These are phyloP conservation scores for Metallyticus violacea DNA, from an alignment of 2,888 invertebrate species.

Conservation along the genomic window DNA sequence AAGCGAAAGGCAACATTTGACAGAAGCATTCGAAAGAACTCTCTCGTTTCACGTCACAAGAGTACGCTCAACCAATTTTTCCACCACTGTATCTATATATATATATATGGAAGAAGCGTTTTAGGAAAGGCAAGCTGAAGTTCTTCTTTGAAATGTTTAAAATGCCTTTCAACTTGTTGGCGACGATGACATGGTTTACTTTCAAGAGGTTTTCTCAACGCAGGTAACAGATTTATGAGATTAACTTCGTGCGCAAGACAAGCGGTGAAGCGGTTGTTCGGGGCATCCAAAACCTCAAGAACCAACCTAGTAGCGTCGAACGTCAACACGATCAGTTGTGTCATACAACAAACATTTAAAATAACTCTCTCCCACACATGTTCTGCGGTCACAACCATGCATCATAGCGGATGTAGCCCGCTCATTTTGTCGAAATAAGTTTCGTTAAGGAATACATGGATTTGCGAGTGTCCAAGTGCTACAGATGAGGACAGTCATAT, in stretches of 20 bases:
- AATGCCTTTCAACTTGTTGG: neutral
- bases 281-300: neutral
- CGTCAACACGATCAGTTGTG: neutral
- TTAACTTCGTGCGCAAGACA: neutral
- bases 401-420: neutral
- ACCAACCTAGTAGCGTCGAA: neutral
- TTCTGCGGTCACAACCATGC: neutral
- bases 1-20: too few species aligned
- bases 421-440: neutral
- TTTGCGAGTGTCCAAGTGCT: neutral
- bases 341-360: neutral
- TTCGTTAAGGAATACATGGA: too few species aligned
- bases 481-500: too few species aligned
- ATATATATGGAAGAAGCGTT: too few species aligned
- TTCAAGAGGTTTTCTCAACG: neutral
- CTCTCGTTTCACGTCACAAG: too few species aligned
- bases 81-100: too few species aligned
- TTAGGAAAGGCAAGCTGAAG: too few species aligned
- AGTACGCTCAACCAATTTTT: too few species aligned
- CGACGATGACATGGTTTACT: neutral
- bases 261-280: neutral
- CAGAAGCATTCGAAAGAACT: too few species aligned
- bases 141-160: too few species aligned
- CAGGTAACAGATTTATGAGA: too few species aligned
- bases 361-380: neutral